Evolutionary conservation across 2,888 invertebrate genomes (phyloP), one percentile per base, ranked within the genome.

Genomic region (Dyspetes luteomarginatus): DNA sequence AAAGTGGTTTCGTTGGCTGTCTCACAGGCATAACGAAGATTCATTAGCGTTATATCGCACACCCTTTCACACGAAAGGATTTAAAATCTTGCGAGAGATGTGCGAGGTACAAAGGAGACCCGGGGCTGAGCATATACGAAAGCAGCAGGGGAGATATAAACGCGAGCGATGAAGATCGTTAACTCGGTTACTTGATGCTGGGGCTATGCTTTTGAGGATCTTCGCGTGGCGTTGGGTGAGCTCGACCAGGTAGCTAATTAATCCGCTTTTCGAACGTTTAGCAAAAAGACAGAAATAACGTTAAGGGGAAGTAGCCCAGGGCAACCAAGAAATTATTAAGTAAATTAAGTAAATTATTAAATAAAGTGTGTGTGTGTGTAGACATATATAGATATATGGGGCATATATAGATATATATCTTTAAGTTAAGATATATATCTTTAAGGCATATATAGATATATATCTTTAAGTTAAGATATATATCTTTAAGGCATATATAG

Each of bases 181-280:
- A 88, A 79, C 73, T 85, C 69, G 74, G 81, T 83, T 86, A 76
- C 67, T 72, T 64, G 41, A 55, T 24, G 64, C 45, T 41, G 41
- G 22, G 12, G 58, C 5, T 28, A 43, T 28, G 56, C 41, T 30
- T 7, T n/a, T 52, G 24, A 28, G 52, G 41, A 62, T 15, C 15
- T 45, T 24, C 19, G 15, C 17, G 41, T 64, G 2, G 30, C 30
- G 17, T 22, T 43, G 48, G 69, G 17, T 9, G 71, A 71, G 69
- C 73, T 78, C 78, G 79, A 77, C 72, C 75, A 84, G 82, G 82
- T 79, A 82, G 83, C 88, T 89, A 89, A 89, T 89, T 89, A 89
- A 88, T 89, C 87, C 86, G 84, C 87, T 88, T 88, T 86, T 83
- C 84, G 84, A 87, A 79, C 82, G 84, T 84, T 87, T 72, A 77